These are phyloP conservation scores for Cephalopachus bancanus DNA, from an alignment of 2,797 vertebrate genomes.

Conservation along the genomic window DNA sequence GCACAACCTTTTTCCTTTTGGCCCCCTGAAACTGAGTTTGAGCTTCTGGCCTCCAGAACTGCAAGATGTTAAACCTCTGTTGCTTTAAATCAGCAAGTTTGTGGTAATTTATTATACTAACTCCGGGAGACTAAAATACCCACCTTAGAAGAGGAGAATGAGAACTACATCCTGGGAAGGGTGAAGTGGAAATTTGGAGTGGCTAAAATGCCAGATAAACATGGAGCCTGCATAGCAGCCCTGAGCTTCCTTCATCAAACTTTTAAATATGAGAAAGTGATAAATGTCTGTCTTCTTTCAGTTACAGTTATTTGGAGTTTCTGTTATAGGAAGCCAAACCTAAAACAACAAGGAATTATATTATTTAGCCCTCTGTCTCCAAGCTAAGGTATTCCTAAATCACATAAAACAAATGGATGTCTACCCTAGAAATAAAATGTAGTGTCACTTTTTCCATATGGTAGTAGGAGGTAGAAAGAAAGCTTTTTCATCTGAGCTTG, in stretches of 20 bases:
- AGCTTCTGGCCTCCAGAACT: neutral
- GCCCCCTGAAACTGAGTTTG: neutral
- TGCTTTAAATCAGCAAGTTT: neutral
- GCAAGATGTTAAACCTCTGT: neutral
- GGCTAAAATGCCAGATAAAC: neutral
- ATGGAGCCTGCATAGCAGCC: neutral
- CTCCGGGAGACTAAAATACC: neutral
- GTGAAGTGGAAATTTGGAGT: neutral
- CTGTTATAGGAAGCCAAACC: neutral
- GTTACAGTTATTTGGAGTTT: neutral
- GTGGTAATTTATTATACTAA: neutral
- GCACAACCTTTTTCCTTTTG: neutral
- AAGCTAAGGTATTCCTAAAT: neutral
- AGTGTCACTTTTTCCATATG: neutral
- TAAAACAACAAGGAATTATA: slow-evolving; percentile 3
- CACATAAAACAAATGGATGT: slow-evolving; percentile 7
- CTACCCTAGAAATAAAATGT: neutral
- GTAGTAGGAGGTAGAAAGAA: neutral
- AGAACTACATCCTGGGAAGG: neutral
- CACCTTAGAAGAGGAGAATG: neutral
- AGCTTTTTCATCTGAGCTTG: neutral
- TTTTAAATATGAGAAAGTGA: neutral
- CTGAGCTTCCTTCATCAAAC: neutral
- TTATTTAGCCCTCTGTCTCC: neutral
- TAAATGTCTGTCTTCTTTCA: neutral